Evolutionary conservation across 1,140 invertebrate species (phyloP).

Genomic region (Drosophila eugracilis): DNA sequence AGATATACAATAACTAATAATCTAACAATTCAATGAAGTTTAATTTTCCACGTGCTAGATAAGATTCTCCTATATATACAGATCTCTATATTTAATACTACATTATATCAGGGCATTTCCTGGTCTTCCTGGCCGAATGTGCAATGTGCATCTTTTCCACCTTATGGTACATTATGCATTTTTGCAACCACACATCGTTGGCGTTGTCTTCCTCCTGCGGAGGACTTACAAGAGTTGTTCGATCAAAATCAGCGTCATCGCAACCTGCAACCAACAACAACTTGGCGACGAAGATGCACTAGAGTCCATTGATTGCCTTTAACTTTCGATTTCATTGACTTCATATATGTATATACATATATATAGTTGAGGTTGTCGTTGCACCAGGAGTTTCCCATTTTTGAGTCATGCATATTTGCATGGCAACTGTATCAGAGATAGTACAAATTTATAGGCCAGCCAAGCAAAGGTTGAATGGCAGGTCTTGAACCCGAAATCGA

Average conservation of each 20-base stretch:
- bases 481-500: conserved; percentile 38
- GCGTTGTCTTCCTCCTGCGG: conserved; percentile 6
- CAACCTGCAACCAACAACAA: conserved; percentile 36
- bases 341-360: too few relatives aligned
- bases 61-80: too few relatives aligned
- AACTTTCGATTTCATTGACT: conserved; percentile 76
- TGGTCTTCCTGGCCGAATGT: not conserved
- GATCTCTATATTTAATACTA: not conserved
- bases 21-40: too few relatives aligned
- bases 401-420: conserved; percentile 70
- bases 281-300: conserved; percentile 46
- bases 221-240: conserved; percentile 11
- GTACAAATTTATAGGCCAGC: conserved; percentile 32
- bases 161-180: conserved; percentile 24
- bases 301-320: conserved; percentile 52
- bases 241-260: conserved; percentile 52
- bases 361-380: conserved; percentile 26
- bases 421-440: conserved; percentile 35
- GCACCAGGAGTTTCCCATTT: conserved; percentile 63
- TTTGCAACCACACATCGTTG: conserved; percentile 25
- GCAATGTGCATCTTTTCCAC: not conserved
- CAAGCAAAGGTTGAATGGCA: conserved; percentile 27
- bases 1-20: too few relatives aligned
- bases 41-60: too few relatives aligned
- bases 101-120: not conserved